A percentile compares a stretch with the other conserved stretches of the same genome.
These are phyloP conservation scores for Drosophila vallismaia DNA, from an alignment of 2,888 invertebrate species.

Conservation along the genomic window DNA sequence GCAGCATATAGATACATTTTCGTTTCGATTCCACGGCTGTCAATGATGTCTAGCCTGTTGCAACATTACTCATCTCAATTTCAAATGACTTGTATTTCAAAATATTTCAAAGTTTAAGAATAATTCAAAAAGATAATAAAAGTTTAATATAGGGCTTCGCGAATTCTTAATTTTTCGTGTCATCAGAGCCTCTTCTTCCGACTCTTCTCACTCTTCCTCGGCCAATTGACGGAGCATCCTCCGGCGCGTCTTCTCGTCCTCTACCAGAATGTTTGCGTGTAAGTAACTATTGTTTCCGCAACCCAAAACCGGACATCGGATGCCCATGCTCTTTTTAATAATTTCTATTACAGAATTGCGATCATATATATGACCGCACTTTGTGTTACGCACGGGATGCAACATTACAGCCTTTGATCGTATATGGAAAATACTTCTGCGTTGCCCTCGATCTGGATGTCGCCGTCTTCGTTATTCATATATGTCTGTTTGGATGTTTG, in stretches of 20 bases:
- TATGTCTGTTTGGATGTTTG: neutral
- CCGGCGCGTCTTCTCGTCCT: neutral
- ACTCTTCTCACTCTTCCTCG: neutral
- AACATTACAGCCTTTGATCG: slow-evolving; percentile 44
- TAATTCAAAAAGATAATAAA: no score
- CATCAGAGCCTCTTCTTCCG: no score
- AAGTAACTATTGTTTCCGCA: slow-evolving; percentile 34
- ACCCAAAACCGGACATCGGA: slow-evolving; percentile 46
- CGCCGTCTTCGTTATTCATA: slow-evolving; percentile 1
- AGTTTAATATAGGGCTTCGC: no score
- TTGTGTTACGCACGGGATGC: slow-evolving; percentile 49
- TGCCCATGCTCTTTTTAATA: slow-evolving; percentile 2
- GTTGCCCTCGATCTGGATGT: slow-evolving; percentile 1
- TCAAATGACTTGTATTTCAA: slow-evolving; percentile 16
- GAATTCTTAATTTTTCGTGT: no score
- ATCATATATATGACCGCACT: slow-evolving; percentile 56
- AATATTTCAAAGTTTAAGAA: no score
- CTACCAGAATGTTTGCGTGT: slow-evolving; percentile 12
- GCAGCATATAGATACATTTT: slow-evolving; percentile 33
- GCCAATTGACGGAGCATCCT: neutral
- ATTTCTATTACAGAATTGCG: slow-evolving; percentile 21
- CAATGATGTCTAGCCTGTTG: slow-evolving; percentile 41
- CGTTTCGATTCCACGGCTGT: slow-evolving; percentile 25
- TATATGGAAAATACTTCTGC: slow-evolving; percentile 28
- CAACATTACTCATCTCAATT: slow-evolving; percentile 46